A percentile compares a stretch with the other conserved stretches of the same genome.
These are phyloP conservation scores for Ormyrus pomaceus DNA, from an alignment of 2,888 invertebrate genomes.

Conservation along the genomic window DNA sequence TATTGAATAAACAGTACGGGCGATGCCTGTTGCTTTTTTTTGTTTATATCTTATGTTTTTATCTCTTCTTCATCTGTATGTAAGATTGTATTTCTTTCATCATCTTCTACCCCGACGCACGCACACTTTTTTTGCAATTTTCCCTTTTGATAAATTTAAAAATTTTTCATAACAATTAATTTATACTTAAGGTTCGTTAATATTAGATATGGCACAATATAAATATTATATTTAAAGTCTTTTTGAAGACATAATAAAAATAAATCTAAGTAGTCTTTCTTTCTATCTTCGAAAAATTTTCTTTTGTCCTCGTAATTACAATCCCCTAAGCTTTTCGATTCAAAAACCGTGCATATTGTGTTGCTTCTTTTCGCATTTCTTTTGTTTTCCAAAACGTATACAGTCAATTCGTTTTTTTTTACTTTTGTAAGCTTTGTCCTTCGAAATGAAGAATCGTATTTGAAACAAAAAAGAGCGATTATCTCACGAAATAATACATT, in stretches of 20 bases:
- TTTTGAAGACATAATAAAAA: constrained; percentile 75
- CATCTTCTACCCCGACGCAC: constrained; percentile 49
- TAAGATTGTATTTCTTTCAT: constrained; percentile 42
- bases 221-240: constrained; percentile 75
- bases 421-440: constrained; percentile 57
- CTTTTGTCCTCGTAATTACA: constrained; percentile 64
- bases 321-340: constrained; percentile 64
- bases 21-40: constrained; percentile 39
- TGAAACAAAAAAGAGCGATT: constrained; percentile 57
- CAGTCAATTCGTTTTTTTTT: constrained; percentile 48
- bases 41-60: constrained; percentile 38
- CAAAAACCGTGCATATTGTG: constrained; percentile 55
- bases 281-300: constrained; percentile 69
- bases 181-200: constrained; percentile 74
- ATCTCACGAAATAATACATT: constrained; percentile 63
- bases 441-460: constrained; percentile 61
- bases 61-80: constrained; percentile 36
- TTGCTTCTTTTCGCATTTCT: constrained; percentile 58
- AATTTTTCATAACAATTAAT: constrained; percentile 73
- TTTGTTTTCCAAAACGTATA: constrained; percentile 58
- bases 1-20: constrained; percentile 55
- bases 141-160: constrained; percentile 72
- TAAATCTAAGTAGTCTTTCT: constrained; percentile 75
- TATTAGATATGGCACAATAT: constrained; percentile 75
- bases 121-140: constrained; percentile 65